Evolutionary conservation across 2,888 invertebrate genomes (phyloP), one percentile per base, ranked within the genome.

Genomic region (Teleogryllus oceanicus): DNA sequence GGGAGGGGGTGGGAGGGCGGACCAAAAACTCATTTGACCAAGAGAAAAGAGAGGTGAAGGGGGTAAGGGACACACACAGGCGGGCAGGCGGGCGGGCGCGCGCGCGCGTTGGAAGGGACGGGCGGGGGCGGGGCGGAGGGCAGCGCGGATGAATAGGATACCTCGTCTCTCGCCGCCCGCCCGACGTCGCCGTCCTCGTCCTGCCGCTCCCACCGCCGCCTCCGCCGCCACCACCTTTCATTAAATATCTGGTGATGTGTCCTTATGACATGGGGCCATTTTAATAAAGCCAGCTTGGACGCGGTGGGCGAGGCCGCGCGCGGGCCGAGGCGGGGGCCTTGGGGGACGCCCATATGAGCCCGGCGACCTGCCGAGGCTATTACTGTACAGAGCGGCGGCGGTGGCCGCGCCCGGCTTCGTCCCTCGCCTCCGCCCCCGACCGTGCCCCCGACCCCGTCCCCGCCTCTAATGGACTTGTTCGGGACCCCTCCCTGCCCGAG

Each of bases 1-100:
- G 13, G 62, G 62, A 20, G 13, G 76, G 76, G 18, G 50, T 51
- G 76, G 1, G 49, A 74, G 79, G 37, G 49, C 77, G 78, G 75
- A 74, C 81, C 78, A 81, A 81, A 81, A 81, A 81, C 81, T 81
- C 81, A 81, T 81, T 81, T 79, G 79, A 81, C 78, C 77, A 81
- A 81, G 79, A 78, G 81, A 78, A 81, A 79, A 79, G 78, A 79
- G 79, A 76, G 76, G 79, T 62, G 79, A 79, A 24, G 79, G 49
- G 49, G 77, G 50, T 49, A 16, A 49, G 77, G 77, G 49, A 77
- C 77, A 49, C 49, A 50, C 77, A 74, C n/a, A 77, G 75, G 78
- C 62, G 13, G 76, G 78, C 16, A 37, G 37, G 78, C 21, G 37
- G 76, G 76, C 50, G 21, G 74, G 24, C 24, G 24, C 2, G 4